These are phyloP conservation scores for Xestia c-nigrum DNA, from an alignment of 2,888 invertebrate species.

Conservation along the genomic window DNA sequence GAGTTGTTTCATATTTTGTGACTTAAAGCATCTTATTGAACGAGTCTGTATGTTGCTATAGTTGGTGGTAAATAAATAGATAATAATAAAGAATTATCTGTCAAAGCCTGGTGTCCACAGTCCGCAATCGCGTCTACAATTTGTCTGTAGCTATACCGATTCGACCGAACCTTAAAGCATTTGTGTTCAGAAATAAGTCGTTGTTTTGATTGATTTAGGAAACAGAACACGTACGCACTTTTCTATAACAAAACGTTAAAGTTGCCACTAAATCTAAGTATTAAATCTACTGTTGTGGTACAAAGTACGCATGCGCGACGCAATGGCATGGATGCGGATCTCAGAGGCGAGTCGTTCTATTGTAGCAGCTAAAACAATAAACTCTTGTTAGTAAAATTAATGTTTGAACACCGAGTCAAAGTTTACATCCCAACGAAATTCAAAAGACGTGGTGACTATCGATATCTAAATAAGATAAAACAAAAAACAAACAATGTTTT, in stretches of 20 bases:
- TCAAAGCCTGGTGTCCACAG: not conserved
- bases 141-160: not conserved
- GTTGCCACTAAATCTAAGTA: constrained; percentile 74
- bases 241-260: constrained; percentile 73
- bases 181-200: constrained; percentile 33
- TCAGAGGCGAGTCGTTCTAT: constrained; percentile 95
- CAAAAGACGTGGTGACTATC: not conserved
- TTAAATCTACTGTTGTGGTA: constrained; percentile 73
- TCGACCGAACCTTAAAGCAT: not conserved
- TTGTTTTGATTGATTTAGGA: constrained; percentile 57
- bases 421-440: not conserved
- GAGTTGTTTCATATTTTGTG: not conserved
- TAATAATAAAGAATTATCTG: not conserved
- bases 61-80: no score
- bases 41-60: no score
- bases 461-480: not conserved
- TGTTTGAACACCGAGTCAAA: not conserved
- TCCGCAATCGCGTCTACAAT: not conserved
- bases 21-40: no score
- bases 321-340: constrained; percentile 79
- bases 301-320: constrained; percentile 84
- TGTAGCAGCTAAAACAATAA: constrained; percentile 94
- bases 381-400: constrained; percentile 74
- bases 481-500: not conserved
- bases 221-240: constrained; percentile 61